These are phyloP conservation scores for Anabas testudineus DNA, from an alignment of 2,797 vertebrate genomes.

Conservation along the genomic window DNA sequence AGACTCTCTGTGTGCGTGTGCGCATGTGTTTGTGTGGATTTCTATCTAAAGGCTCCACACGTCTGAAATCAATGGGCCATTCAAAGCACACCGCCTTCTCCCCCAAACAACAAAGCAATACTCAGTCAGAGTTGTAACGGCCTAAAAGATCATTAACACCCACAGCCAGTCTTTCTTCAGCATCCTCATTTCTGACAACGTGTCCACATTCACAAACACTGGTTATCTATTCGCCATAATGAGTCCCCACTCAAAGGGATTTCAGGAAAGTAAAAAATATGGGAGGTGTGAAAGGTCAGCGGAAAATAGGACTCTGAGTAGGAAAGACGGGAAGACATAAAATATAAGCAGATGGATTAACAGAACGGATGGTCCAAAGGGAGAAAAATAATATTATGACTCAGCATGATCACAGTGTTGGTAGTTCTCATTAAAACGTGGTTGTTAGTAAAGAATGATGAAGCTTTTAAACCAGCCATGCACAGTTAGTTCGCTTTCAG, in stretches of 20 bases:
- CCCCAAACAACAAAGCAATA: constrained; percentile 66
- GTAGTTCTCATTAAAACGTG: constrained; percentile 47
- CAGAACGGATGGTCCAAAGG: constrained; percentile 31
- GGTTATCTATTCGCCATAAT: constrained; percentile 35
- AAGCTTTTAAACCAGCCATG: constrained; percentile 10
- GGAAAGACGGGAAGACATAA: constrained; percentile 4
- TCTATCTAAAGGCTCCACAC: constrained; percentile 52
- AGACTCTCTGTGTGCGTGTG: constrained; percentile 41
- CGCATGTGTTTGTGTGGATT: constrained; percentile 3
- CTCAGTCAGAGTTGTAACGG: constrained; percentile 52
- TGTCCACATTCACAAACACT: constrained; percentile 35
- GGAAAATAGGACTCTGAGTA: constrained; percentile 18
- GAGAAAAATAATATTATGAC: constrained; percentile 22
- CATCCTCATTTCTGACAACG: constrained; percentile 24
- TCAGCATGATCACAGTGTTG: constrained; percentile 43
- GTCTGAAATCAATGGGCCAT: constrained; percentile 75
- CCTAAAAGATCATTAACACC: constrained; percentile 70
- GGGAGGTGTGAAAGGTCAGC: constrained; percentile 22
- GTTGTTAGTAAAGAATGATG: constrained; percentile 11
- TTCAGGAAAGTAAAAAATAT: constrained; percentile 33
- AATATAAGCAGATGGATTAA: constrained; percentile 50
- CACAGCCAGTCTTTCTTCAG: constrained; percentile 43
- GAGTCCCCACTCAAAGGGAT: constrained; percentile 38
- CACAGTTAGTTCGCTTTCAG: constrained; percentile 13
- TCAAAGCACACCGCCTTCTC: constrained; percentile 57